Percentiles rank a stretch among this genome's conserved stretches.
phyloP scores from a whole-genome alignment of 2,797 vertebrate genomes.

The Muraenolepis orangiensis region DNA sequence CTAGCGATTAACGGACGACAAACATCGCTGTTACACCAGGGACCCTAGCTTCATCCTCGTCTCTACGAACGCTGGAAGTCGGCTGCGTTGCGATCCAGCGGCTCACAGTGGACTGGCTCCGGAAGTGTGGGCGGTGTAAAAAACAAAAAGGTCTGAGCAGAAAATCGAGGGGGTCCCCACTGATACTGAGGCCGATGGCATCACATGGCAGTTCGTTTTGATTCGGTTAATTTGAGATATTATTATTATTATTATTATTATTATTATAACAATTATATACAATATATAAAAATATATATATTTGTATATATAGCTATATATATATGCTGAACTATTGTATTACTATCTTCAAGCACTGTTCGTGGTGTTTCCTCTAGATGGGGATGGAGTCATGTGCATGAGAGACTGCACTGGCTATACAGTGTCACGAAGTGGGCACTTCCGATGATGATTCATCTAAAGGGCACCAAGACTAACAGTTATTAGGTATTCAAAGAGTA shows the following conservation, averaged over 20 bases:
- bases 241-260: too few relatives aligned
- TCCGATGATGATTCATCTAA: not conserved
- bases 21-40: slow-evolving; percentile 34
- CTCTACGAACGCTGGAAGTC: slow-evolving; percentile 41
- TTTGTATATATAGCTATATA: too few relatives aligned
- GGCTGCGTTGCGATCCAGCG: slow-evolving; percentile 47
- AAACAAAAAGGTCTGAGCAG: not conserved
- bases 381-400: slow-evolving; percentile 13
- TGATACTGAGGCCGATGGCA: not conserved
- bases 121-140: slow-evolving; percentile 52
- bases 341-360: not conserved
- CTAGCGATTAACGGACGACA: slow-evolving; percentile 15
- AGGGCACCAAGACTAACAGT: not conserved
- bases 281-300: too few relatives aligned
- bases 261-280: too few relatives aligned
- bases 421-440: not conserved
- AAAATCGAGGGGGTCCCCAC: not conserved
- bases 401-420: not conserved
- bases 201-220: not conserved
- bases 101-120: slow-evolving; percentile 49
- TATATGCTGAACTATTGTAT: not conserved
- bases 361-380: slow-evolving; percentile 34
- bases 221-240: not conserved
- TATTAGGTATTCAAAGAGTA: too few relatives aligned
- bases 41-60: slow-evolving; percentile 31